A percentile compares a stretch with the other conserved stretches of the same genome.
Evolutionary conservation across 1,140 invertebrate genomes (phyloP).

Genomic region (Drosophila dunni): DNA sequence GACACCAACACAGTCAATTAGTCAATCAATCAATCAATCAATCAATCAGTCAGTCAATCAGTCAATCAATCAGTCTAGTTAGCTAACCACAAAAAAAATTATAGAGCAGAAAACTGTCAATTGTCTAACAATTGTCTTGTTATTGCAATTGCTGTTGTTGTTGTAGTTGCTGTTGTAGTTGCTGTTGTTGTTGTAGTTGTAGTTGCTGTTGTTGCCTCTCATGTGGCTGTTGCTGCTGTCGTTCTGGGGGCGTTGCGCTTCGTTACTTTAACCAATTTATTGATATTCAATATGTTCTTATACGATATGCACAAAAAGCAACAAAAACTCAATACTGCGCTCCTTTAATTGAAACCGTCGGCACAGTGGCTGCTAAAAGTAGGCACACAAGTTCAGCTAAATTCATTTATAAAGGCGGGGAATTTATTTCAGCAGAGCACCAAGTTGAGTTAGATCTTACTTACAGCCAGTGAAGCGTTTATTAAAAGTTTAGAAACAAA

Average conservation of each 20-base stretch:
- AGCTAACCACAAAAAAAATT: constrained; percentile 30
- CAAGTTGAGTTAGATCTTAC: too few relatives aligned
- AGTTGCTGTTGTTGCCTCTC: constrained; percentile 10
- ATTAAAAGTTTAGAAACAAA: neutral
- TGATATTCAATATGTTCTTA: constrained; percentile 75
- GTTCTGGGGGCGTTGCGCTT: constrained; percentile 63
- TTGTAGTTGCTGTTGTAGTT: constrained; percentile 14
- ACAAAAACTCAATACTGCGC: constrained; percentile 11
- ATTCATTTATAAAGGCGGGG: neutral
- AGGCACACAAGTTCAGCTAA: neutral
- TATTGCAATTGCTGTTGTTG: constrained; percentile 17
- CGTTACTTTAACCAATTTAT: constrained; percentile 61
- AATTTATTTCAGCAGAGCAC: neutral
- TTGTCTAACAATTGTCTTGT: constrained; percentile 34
- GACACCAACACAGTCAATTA: constrained; percentile 2
- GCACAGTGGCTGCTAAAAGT: constrained; percentile 22
- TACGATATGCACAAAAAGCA: constrained; percentile 36
- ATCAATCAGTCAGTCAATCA: constrained; percentile 8
- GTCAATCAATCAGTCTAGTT: constrained; percentile 12
- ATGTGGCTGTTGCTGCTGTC: constrained; percentile 2
- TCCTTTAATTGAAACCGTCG: constrained; percentile 64
- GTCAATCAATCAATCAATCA: constrained; percentile 8
- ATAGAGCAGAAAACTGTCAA: constrained; percentile 25
- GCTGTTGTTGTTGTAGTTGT: constrained; percentile 2
- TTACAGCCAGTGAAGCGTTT: neutral